Evolutionary conservation across 2,797 vertebrate genomes (phyloP).

Genomic region (Pempheris klunzingeri): DNA sequence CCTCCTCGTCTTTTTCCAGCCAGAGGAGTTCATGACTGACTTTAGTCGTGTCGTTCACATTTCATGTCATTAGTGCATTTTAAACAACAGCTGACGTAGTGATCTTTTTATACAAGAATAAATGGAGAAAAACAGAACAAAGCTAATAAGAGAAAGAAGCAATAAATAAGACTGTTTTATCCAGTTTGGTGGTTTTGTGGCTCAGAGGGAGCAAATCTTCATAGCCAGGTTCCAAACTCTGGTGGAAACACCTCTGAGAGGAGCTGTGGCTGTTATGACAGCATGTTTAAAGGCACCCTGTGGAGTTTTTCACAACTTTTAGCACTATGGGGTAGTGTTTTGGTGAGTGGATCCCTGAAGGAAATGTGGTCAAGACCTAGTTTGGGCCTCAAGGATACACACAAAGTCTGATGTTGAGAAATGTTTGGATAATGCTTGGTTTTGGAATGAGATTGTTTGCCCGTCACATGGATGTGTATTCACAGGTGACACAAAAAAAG

Average conservation of each 20-base stretch:
- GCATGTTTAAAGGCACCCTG: background rate
- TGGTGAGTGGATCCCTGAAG: no score
- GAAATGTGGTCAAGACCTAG: background rate
- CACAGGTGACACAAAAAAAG: background rate
- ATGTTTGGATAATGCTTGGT: background rate
- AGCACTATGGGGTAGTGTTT: background rate
- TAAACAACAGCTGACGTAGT: background rate
- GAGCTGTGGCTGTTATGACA: background rate
- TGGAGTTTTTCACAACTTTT: background rate
- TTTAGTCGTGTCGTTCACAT: background rate
- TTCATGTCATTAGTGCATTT: background rate
- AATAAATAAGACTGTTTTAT: background rate
- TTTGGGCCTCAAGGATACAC: background rate
- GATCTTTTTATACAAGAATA: background rate
- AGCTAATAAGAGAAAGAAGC: background rate
- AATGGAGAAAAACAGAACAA: background rate
- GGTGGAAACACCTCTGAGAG: background rate
- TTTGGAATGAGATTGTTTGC: background rate
- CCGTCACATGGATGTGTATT: background rate
- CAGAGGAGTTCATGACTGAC: background rate
- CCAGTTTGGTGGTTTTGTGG: background rate
- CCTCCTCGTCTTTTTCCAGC: conserved; percentile 5
- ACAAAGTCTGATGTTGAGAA: background rate
- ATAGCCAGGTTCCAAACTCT: background rate
- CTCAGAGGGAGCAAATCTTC: background rate